Evolutionary conservation across 2,888 invertebrate species (phyloP), one percentile per base, ranked within the genome.

Genomic region (Cerastis leucographa): DNA sequence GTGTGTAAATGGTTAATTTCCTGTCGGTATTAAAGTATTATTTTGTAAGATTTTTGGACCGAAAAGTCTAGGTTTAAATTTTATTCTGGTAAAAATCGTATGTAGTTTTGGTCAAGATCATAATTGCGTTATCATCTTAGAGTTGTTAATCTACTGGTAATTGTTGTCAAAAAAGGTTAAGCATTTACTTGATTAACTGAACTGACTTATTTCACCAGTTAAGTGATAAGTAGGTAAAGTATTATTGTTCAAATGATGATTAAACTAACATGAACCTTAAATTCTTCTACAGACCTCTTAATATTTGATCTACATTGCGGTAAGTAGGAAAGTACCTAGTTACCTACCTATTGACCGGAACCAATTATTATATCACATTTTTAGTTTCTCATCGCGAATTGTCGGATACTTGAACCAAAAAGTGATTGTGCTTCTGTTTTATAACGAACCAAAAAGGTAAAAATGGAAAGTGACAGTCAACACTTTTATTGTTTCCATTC

Each of bases 321-420:
- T 25, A 61, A 17, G 6, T 61, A 51, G 49, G 49, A 17, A 29
- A 1, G 14, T 14, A 59, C 40, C 29, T 51, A 66, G n/a, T 61
- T 51, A 44, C 42, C 17, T 22, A 44, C 12, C 14, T 40, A 65
- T 12, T 56, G 19, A 71, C 46, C 71, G n/a, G 49, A 78, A 77
- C 40, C 9, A 77, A 77, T 71, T 56, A 71, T 78, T 71, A 71
- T 56, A 71, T 65, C 77, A 78, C 22, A 29, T 5, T 29, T 64
- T 54, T 65, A 19, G n/a, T 19, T 8, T 14, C 42, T 35, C 12
- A 22, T 44, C n/a, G 22, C 2, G 22, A 29, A 62, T 64, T 40
- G 29, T 11, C 12, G 17, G 71, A 12, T 71, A n/a, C n/a, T n/a
- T n/a, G n/a, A 59, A 67, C 19, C 19, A 56, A 74, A 78, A 74